phyloP scores from a whole-genome alignment of 2,797 vertebrate species.

The Chromis chromis region DNA sequence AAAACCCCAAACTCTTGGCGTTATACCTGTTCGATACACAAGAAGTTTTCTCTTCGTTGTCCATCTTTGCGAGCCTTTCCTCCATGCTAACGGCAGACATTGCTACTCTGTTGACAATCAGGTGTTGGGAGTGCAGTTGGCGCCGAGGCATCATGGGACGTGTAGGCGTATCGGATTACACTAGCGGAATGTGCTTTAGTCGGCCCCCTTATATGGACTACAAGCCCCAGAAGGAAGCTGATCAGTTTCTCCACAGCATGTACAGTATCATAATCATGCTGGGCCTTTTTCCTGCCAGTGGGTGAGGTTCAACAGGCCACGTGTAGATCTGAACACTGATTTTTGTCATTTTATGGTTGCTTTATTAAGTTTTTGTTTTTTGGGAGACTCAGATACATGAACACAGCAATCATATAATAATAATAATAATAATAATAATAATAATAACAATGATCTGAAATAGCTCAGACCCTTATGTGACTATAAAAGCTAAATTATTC shows the following conservation, averaged over 20 bases:
- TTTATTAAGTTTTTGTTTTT: not conserved
- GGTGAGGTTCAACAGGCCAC: constrained; percentile 30
- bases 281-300: constrained; percentile 27
- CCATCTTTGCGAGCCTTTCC: constrained; percentile 79
- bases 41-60: constrained; percentile 78
- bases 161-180: constrained; percentile 54
- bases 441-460: no score
- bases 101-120: constrained; percentile 79
- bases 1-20: not conserved
- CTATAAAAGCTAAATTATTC: no score
- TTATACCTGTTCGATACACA: constrained; percentile 76
- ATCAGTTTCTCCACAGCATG: constrained; percentile 15
- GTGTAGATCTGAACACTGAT: constrained; percentile 11
- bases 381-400: not conserved
- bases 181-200: accelerated
- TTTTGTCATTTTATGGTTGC: not conserved
- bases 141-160: constrained; percentile 68
- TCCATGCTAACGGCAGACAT: constrained; percentile 77
- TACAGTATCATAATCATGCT: constrained; percentile 26
- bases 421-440: not conserved
- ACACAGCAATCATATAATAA: not conserved
- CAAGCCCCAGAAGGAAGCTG: constrained; percentile 69
- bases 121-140: constrained; percentile 49
- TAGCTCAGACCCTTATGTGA: no score
- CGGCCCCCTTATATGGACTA: constrained; percentile 29